Base-by-base conservation (phyloP, 2,888 invertebrate species). In the Cenopis cana region DNA sequence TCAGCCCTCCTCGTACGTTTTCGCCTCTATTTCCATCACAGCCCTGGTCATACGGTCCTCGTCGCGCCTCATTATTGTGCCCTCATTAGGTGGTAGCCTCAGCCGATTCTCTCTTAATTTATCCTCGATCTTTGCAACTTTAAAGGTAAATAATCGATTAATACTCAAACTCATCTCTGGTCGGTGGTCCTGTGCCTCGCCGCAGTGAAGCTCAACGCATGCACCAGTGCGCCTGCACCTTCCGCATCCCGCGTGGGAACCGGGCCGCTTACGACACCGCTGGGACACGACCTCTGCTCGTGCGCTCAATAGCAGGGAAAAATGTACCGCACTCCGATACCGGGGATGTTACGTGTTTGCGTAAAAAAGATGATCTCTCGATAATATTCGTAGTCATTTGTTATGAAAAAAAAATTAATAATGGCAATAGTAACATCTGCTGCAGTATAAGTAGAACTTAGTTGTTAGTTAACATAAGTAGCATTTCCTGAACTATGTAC, bases 161-260 rank as follows among this genome's bases (percentile, higher is more conserved):
- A n/a, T n/a, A n/a, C n/a, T n/a, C n/a, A n/a, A n/a, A n/a, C n/a
- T n/a, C n/a, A n/a, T n/a, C n/a, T n/a, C n/a, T n/a, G n/a, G 61
- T 33, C 52, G 33, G 52, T 54, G 64, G 20, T 64, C 52, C 64
- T 20, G 64, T n/a, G n/a, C 46, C 5, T 14, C 52, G 52, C 52
- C 52, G 52, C 52, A 62, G 64, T 38, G 52, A 64, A 64, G 64
- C 52, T 52, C 64, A 38, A 54, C 64, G 64, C 54, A 56, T 33
- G 50, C 62, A 54, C 33, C 57, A 70, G 50, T 33, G 50, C 62
- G 57, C 33, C 57, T 73, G 50, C 62, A 54, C 41, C 57, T 73
- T 73, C 73, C 69, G 72, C 67, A 62, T 74, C 73, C 67, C 69
- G 70, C 71, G 71, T 75, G 76, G 66, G 76, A 77, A 77, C 72